A percentile compares a stretch with the other conserved stretches of the same genome.
phyloP scores from a whole-genome alignment of 2,888 invertebrate species.

The Hoplodrina ambigua region DNA sequence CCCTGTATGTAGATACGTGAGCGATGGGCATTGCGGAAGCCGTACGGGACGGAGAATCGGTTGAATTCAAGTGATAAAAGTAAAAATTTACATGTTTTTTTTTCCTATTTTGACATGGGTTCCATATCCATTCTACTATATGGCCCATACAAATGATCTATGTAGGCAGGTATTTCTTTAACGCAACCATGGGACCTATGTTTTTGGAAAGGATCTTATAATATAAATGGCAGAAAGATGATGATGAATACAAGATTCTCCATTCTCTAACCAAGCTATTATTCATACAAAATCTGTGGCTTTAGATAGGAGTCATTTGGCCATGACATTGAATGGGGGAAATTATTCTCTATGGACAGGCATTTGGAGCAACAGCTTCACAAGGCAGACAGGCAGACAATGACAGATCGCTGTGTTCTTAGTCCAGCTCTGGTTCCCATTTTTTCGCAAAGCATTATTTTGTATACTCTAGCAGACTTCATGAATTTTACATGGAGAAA shows the following conservation, averaged over 20 bases:
- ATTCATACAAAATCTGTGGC: constrained; percentile 19
- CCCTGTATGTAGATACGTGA: constrained; percentile 54
- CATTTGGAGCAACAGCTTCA: constrained; percentile 36
- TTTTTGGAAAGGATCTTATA: background rate
- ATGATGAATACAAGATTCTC: constrained; percentile 3
- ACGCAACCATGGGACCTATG: background rate
- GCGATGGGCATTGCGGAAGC: constrained; percentile 44
- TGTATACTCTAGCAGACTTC: background rate
- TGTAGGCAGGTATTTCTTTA: background rate
- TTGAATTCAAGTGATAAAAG: constrained; percentile 33
- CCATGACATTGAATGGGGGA: constrained; percentile 15
- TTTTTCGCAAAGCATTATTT: constrained; percentile 21
- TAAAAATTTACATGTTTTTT: constrained; percentile 37
- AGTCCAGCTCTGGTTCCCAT: constrained; percentile 13
- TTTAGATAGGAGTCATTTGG: constrained; percentile 29
- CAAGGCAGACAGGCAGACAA: constrained; percentile 50
- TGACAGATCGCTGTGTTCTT: constrained; percentile 41
- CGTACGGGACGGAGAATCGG: constrained; percentile 24
- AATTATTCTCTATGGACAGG: constrained; percentile 33
- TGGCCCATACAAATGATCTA: background rate
- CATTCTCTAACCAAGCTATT: constrained; percentile 5
- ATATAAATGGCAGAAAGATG: constrained; percentile 1
- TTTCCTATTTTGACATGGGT: constrained; percentile 5
- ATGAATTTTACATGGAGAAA: constrained; percentile 2
- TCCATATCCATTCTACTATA: background rate